These are phyloP conservation scores for Diplogasteroides magnus DNA, from an alignment of 1,140 invertebrate genomes.

Conservation along the genomic window DNA sequence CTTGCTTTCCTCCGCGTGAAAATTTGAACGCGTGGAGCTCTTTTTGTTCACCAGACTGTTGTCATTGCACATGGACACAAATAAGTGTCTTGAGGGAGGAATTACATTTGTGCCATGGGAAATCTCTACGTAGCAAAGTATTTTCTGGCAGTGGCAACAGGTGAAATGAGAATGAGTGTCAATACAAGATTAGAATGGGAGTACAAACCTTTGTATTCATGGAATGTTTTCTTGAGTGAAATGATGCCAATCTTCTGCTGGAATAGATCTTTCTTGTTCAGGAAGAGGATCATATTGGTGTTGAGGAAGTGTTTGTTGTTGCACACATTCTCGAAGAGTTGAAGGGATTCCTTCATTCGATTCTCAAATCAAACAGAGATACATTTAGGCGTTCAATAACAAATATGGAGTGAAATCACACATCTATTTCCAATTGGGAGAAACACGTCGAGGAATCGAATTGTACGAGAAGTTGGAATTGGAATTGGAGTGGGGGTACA, in stretches of 20 bases:
- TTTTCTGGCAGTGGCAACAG: not conserved
- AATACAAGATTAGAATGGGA: no score
- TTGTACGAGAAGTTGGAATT: slow-evolving; percentile 1
- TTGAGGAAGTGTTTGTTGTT: slow-evolving; percentile 62
- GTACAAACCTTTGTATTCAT: slow-evolving; percentile 8
- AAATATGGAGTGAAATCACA: no score
- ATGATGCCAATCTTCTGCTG: slow-evolving; percentile 27
- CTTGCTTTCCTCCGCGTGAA: no score
- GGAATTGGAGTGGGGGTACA: no score
- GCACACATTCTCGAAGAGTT: slow-evolving; percentile 65
- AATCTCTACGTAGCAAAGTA: slow-evolving; percentile 1
- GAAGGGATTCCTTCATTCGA: slow-evolving; percentile 62
- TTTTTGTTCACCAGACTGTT: no score
- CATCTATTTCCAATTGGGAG: no score
- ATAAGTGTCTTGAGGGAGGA: slow-evolving; percentile 3
- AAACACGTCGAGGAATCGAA: slow-evolving; percentile 21
- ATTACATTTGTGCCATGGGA: slow-evolving; percentile 1
- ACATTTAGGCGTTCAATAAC: no score
- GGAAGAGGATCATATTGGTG: slow-evolving; percentile 53
- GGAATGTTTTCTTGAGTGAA: not conserved
- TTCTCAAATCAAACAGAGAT: slow-evolving; percentile 46
- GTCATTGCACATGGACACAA: slow-evolving; percentile 17
- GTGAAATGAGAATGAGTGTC: no score
- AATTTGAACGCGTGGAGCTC: no score
- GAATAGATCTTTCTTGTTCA: slow-evolving; percentile 27